phyloP scores from a whole-genome alignment of 2,113 vertebrate genomes.

The Tringa solitaria region DNA sequence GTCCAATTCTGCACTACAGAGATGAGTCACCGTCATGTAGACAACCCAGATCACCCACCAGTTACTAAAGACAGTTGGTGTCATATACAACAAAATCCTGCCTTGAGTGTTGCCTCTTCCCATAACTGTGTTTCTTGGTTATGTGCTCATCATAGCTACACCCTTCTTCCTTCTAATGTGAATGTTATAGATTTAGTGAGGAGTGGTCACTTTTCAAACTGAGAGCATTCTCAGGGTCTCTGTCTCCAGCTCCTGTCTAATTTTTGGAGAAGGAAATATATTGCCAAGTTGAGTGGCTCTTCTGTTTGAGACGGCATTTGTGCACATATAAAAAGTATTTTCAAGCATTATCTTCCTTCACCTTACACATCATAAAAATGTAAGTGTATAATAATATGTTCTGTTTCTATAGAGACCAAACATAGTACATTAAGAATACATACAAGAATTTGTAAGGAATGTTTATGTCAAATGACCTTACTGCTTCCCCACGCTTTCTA shows the following conservation, averaged over 20 bases:
- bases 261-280: background rate
- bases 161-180: background rate
- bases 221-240: background rate
- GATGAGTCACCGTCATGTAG: rapidly evolving
- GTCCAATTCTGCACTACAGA: background rate
- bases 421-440: background rate
- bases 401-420: slow-evolving; percentile 16
- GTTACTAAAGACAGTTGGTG: background rate
- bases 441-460: background rate
- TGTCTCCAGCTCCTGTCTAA: background rate
- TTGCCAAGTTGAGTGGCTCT: background rate
- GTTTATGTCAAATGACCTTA: background rate
- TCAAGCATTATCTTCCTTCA: background rate
- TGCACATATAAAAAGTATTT: background rate
- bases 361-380: background rate
- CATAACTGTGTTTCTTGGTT: background rate
- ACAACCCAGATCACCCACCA: background rate
- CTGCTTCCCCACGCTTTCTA: background rate
- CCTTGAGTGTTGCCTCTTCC: background rate
- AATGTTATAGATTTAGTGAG: background rate
- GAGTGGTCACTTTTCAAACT: background rate
- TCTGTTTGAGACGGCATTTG: background rate
- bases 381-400: background rate
- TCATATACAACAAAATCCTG: background rate
- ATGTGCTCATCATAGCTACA: background rate